phyloP scores from a whole-genome alignment of 2,888 invertebrate genomes.

The Eubasilissa splendida region DNA sequence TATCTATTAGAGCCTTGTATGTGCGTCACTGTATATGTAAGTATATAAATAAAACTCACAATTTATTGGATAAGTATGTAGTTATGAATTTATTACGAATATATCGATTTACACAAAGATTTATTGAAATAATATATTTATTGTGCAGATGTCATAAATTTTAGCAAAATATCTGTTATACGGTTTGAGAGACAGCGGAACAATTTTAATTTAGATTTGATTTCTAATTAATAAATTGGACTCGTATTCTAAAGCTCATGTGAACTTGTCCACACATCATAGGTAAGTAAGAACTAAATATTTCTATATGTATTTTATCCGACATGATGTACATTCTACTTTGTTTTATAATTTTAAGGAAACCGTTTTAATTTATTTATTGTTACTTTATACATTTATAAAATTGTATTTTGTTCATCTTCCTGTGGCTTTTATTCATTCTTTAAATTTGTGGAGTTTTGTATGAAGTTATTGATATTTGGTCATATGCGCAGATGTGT shows the following conservation, averaged over 20 bases:
- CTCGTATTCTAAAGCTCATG: constrained; percentile 34
- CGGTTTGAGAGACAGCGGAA: constrained; percentile 43
- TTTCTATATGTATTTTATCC: constrained; percentile 11
- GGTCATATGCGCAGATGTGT: constrained; percentile 29
- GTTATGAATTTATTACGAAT: constrained; percentile 57
- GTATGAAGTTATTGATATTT: constrained; percentile 11
- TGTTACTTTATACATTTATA: constrained; percentile 19
- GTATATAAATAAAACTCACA: constrained; percentile 51
- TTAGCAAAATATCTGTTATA: constrained; percentile 41
- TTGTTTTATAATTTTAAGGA: constrained; percentile 32
- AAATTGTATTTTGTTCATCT: constrained; percentile 18
- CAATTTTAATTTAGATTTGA: constrained; percentile 39
- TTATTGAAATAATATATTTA: constrained; percentile 50
- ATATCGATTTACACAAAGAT: constrained; percentile 56
- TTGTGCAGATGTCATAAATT: constrained; percentile 37
- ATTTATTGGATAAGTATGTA: constrained; percentile 54
- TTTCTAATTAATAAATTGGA: constrained; percentile 37
- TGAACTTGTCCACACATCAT: constrained; percentile 42
- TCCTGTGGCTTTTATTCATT: not conserved
- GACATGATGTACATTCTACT: constrained; percentile 9
- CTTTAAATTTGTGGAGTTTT: constrained; percentile 38
- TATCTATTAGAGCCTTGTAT: constrained; percentile 11
- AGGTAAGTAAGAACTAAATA: constrained; percentile 29
- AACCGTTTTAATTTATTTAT: constrained; percentile 23
- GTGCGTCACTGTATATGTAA: constrained; percentile 33